Evolutionary conservation across 2,888 invertebrate species (phyloP).

Genomic region (Hirtodrosophila alboralis): DNA sequence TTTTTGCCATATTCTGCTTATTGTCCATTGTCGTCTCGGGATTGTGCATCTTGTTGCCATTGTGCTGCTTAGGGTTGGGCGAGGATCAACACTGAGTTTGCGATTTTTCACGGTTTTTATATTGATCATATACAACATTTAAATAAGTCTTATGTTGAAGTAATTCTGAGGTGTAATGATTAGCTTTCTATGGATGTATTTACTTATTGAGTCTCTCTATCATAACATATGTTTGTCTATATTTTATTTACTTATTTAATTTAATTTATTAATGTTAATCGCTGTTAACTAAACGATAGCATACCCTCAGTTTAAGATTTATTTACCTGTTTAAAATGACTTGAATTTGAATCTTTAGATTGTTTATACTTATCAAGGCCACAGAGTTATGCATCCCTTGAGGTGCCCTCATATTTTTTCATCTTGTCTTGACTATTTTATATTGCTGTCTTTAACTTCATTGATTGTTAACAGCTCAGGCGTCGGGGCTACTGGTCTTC

Average conservation of each 20-base stretch:
- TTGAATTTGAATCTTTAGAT: constrained; percentile 20
- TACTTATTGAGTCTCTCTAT: too few species aligned
- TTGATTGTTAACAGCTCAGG: constrained; percentile 66
- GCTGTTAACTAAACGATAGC: background rate
- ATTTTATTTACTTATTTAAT: background rate
- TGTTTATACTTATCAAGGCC: constrained; percentile 34
- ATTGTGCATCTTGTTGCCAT: constrained; percentile 33
- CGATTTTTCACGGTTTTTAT: constrained; percentile 31
- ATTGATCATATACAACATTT: constrained; percentile 30
- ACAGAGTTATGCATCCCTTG: constrained; percentile 31
- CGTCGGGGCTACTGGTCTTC: constrained; percentile 68
- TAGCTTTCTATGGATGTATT: background rate
- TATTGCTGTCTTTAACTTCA: constrained; percentile 45
- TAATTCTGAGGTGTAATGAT: too few species aligned
- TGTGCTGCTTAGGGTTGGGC: constrained; percentile 40
- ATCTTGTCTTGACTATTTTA: constrained; percentile 42
- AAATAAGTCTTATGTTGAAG: constrained; percentile 1
- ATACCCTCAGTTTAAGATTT: background rate
- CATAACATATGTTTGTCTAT: too few species aligned
- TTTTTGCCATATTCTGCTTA: constrained; percentile 50
- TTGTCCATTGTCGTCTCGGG: constrained; percentile 56
- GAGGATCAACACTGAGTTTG: constrained; percentile 34
- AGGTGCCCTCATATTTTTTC: constrained; percentile 38
- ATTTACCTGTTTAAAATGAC: constrained; percentile 5
- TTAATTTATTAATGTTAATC: too few species aligned